Percentiles rank a stretch among this genome's conserved stretches.
These are phyloP conservation scores for Dromiciops gliroides DNA, from an alignment of 2,113 vertebrate species.

Conservation along the genomic window DNA sequence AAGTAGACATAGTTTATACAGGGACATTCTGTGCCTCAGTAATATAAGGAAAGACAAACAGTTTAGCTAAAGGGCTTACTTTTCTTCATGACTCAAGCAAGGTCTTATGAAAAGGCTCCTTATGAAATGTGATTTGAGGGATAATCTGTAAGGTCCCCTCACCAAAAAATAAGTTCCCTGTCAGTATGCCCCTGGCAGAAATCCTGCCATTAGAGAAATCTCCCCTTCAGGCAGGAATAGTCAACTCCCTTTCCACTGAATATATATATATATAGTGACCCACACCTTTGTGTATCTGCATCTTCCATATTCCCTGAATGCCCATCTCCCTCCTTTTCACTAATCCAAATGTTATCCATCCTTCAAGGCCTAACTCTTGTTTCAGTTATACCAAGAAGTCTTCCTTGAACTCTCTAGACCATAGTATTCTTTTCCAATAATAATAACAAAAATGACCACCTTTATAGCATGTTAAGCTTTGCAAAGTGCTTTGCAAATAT, in stretches of 20 bases:
- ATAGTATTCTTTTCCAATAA: too few relatives aligned
- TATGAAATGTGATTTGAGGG: background rate
- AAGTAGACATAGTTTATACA: too few relatives aligned
- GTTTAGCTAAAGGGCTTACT: background rate
- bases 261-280: too few relatives aligned
- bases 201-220: background rate
- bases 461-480: too few relatives aligned
- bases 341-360: background rate
- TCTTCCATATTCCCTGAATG: background rate
- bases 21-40: background rate
- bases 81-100: background rate
- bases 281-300: rapidly evolving
- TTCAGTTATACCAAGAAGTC: background rate
- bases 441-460: too few relatives aligned
- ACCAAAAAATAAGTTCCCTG: background rate
- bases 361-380: background rate
- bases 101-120: background rate
- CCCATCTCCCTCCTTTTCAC: too few relatives aligned
- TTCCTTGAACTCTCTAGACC: too few relatives aligned
- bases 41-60: background rate
- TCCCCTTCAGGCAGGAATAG: background rate
- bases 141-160: background rate
- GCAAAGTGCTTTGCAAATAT: too few relatives aligned
- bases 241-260: background rate
- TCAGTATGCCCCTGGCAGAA: background rate